Evolutionary conservation across 2,797 vertebrate genomes (phyloP), one percentile per base, ranked within the genome.

Genomic region (Glossophaga mutica): DNA sequence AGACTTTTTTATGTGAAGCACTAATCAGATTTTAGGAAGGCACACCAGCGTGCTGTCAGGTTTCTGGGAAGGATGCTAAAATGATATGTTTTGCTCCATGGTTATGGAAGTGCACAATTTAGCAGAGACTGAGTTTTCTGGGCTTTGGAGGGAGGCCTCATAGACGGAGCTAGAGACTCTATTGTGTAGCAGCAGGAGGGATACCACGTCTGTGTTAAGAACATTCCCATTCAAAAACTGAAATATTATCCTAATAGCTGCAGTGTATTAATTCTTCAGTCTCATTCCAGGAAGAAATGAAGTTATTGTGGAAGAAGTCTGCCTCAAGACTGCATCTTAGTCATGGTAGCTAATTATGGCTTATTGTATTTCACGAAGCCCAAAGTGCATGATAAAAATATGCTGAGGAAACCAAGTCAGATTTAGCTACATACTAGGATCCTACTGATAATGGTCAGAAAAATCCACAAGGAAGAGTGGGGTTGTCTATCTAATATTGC

Each of bases 11-110:
- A 57, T 1, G 15, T 77, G 77, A 81, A 90, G 2, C 87, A 87
- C 70, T 83, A 94, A 97, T 19, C 59, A 87, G 5, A 91, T 94
- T 97, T 93, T 29, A 71, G 83, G 76, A 90, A 91, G 91, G 85
- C 42, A 42, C 21, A 24, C 14, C 29, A 52, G 14, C 44, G 52
- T 15, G 0, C 83, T 87, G 3, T n/a, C 78, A 65, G 44, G 59
- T 74, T 94, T 87, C 71, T 12, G 46, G 44, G 59, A 16, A 92
- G 78, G 59, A 91, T 50, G 68, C 32, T 52, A 37, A 57, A 93
- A 87, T 82, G 68, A 70, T 55, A 82, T 87, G 10, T 70, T 86
- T 34, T 44, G 26, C 11, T 11, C 68, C 2, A 2, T 29, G 37
- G 79, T 67, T 85, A 57, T n/a, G 15, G 48, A 91, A 94, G 70